Evolutionary conservation across 2,113 vertebrate species (phyloP), one percentile per base, ranked within the genome.

Genomic region (Bufo bufo): DNA sequence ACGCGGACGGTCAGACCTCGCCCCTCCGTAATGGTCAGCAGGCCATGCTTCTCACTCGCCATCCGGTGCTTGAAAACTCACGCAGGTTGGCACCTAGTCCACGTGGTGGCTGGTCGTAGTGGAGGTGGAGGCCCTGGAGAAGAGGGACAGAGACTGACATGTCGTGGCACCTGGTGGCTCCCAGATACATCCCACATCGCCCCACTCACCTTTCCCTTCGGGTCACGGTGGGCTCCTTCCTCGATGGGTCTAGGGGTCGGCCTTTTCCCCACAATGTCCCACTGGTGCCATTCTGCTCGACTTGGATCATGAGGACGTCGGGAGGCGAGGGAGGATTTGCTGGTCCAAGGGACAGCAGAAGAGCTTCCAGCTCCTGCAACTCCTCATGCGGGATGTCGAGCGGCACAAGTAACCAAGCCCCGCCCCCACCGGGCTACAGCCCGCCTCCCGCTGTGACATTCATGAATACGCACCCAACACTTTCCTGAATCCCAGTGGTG

Each of bases 1-100:
- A 99, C 97, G 0, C 97, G 94, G 75, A 99, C 96, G 0, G 98
- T 99, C 94, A 99, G 96, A 99, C 97, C 90, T 99, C 97, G 0
- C 98, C 98, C 59, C 98, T 94, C 89, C 97, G 97, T 89, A 99
- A 99, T 96, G 23, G 97, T 97, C 94, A 99, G 96, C 90, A 96
- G 91, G 45, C 94, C 93, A 91, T 97, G 97, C 92, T 98, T 98
- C 91, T 99, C 97, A 77, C 94, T 93, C 80, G 95, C 94, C 74
- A 99, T 93, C 92, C 95, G 98, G 47, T 94, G 93, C 93, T 99
- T 99, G 90, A 99, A 97, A 99, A 97, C 91, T 99, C 98, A 90
- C 97, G 97, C 59, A 96, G 91, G 77, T 97, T 96, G 87, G 94
- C 93, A 47, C 96, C 96, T 96, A 83, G 97, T 99, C 98, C 98